A percentile compares a stretch with the other conserved stretches of the same genome.
These are phyloP conservation scores for Myathropa florea DNA, from an alignment of 2,888 invertebrate species.

Conservation along the genomic window DNA sequence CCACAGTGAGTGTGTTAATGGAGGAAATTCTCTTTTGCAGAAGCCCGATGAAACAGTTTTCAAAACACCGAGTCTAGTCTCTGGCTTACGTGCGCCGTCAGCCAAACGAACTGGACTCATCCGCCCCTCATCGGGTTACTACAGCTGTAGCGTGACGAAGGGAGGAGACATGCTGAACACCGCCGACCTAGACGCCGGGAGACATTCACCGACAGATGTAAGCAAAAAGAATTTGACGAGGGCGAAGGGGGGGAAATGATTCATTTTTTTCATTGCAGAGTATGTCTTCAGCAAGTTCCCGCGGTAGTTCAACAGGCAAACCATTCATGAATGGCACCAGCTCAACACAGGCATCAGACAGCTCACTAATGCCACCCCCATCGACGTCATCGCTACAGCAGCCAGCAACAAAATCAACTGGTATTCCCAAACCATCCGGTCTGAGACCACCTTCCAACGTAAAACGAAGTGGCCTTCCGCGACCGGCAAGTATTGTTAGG, in stretches of 20 bases:
- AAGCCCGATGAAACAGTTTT: slow-evolving; percentile 75
- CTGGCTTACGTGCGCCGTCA: slow-evolving; percentile 76
- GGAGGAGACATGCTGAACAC: slow-evolving; percentile 70
- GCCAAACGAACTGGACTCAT: slow-evolving; percentile 77
- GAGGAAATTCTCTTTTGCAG: slow-evolving; percentile 49
- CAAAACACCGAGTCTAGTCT: slow-evolving; percentile 77
- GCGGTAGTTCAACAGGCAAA: slow-evolving; percentile 74
- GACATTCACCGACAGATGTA: slow-evolving; percentile 77
- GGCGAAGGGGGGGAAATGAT: neutral
- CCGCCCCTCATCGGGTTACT: slow-evolving; percentile 80
- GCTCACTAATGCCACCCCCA: slow-evolving; percentile 49
- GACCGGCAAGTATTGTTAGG: slow-evolving; percentile 76
- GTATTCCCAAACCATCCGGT: slow-evolving; percentile 79
- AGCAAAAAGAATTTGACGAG: slow-evolving; percentile 25
- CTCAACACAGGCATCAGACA: slow-evolving; percentile 39
- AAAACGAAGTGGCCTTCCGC: slow-evolving; percentile 79
- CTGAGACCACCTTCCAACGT: slow-evolving; percentile 77
- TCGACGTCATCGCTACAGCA: slow-evolving; percentile 20
- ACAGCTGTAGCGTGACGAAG: slow-evolving; percentile 76
- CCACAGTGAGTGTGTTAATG: neutral
- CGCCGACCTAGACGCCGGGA: slow-evolving; percentile 75
- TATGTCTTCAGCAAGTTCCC: slow-evolving; percentile 79
- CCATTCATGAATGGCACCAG: slow-evolving; percentile 52
- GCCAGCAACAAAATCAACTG: slow-evolving; percentile 75
- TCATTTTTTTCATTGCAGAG: slow-evolving; percentile 73